phyloP scores from a whole-genome alignment of 2,888 invertebrate genomes.

The Thyatira batis region DNA sequence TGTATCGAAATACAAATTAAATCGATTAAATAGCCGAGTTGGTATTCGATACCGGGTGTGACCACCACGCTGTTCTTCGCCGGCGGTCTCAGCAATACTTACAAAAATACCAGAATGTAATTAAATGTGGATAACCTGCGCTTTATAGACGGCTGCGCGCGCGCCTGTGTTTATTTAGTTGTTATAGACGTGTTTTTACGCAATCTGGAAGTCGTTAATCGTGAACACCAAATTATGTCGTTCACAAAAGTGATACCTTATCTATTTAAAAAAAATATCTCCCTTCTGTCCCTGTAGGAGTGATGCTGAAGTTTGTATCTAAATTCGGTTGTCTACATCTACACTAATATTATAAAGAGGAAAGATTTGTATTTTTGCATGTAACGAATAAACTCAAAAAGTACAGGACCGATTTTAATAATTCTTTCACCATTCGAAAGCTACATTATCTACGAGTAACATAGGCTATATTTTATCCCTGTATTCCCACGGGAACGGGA shows the following conservation, averaged over 20 bases:
- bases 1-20: no score
- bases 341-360: no score
- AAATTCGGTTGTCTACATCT: no score
- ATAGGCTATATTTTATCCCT: no score
- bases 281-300: no score
- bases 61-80: slow-evolving; percentile 70
- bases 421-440: no score
- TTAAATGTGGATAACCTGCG: slow-evolving; percentile 81
- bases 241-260: slow-evolving; percentile 64
- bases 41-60: slow-evolving; percentile 24
- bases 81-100: slow-evolving; percentile 76
- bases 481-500: no score
- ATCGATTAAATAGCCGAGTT: background rate
- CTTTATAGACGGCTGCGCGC: slow-evolving; percentile 80
- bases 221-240: slow-evolving; percentile 80
- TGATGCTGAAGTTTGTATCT: no score
- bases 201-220: slow-evolving; percentile 82
- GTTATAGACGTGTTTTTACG: slow-evolving; percentile 81
- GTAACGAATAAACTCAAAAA: no score
- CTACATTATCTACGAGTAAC: no score
- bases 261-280: background rate
- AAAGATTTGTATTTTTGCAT: no score
- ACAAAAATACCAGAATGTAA: slow-evolving; percentile 82
- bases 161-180: slow-evolving; percentile 78
- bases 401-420: no score